These are phyloP conservation scores for Aythya baeri DNA, from an alignment of 2,113 vertebrate species.

Conservation along the genomic window DNA sequence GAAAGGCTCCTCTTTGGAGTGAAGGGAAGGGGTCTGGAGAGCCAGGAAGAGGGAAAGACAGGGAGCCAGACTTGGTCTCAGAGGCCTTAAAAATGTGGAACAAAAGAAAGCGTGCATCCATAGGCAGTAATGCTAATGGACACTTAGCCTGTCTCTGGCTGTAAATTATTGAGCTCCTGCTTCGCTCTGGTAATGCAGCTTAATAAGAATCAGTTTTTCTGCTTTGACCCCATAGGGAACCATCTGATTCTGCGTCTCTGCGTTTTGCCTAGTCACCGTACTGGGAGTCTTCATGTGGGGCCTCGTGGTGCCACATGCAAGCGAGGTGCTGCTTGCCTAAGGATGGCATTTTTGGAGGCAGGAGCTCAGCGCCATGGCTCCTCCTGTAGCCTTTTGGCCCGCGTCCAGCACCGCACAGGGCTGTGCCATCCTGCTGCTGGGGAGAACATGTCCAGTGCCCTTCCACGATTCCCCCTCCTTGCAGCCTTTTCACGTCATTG, in stretches of 20 bases:
- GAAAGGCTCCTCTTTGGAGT: neutral
- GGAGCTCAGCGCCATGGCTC: neutral
- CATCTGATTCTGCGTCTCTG: neutral
- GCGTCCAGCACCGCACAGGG: too few relatives aligned
- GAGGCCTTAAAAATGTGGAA: constrained; percentile 15
- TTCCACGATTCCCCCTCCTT: accelerated
- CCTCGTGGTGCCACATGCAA: neutral
- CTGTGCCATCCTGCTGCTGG: too few relatives aligned
- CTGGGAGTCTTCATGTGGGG: neutral
- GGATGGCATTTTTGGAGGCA: neutral
- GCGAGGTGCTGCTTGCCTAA: neutral
- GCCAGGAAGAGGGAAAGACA: neutral
- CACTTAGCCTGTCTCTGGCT: constrained; percentile 32
- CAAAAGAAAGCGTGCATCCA: neutral
- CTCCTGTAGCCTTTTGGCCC: neutral
- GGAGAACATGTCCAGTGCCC: too few relatives aligned
- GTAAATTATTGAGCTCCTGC: constrained; percentile 60
- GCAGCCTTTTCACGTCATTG: neutral
- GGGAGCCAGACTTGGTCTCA: neutral
- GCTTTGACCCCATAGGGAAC: constrained; percentile 36
- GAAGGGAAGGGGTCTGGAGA: neutral
- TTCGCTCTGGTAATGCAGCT: constrained; percentile 13
- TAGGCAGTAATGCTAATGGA: constrained; percentile 52
- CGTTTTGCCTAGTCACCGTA: constrained; percentile 20
- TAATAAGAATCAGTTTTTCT: constrained; percentile 40